Evolutionary conservation across 2,888 invertebrate genomes (phyloP).

Genomic region (Rapana venosa): DNA sequence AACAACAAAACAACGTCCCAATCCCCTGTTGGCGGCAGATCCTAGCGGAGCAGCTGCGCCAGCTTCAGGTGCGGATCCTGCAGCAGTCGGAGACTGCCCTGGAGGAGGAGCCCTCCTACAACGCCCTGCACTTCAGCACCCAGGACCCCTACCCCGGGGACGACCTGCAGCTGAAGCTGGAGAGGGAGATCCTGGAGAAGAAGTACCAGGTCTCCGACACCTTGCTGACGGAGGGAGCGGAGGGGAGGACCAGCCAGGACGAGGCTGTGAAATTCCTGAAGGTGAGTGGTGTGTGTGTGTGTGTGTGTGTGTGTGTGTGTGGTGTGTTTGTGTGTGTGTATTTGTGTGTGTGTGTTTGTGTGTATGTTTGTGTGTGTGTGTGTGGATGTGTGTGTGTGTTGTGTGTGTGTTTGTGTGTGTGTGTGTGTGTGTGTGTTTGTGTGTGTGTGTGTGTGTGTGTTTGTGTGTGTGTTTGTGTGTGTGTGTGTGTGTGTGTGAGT

Average conservation of each 20-base stretch:
- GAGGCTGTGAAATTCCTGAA: conserved; percentile 45
- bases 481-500: too few relatives aligned
- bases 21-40: background rate
- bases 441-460: too few relatives aligned
- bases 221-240: background rate
- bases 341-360: background rate
- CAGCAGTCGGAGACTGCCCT: conserved; percentile 32
- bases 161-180: conserved; percentile 61
- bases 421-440: too few relatives aligned
- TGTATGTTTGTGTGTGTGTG: too few relatives aligned
- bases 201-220: conserved; percentile 63
- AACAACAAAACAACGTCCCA: too few relatives aligned
- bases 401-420: too few relatives aligned
- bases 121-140: conserved; percentile 64
- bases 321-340: background rate
- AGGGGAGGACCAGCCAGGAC: conserved; percentile 30
- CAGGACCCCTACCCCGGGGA: conserved; percentile 72
- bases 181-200: conserved; percentile 64
- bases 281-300: background rate
- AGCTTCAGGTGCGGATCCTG: conserved; percentile 62
- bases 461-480: too few relatives aligned
- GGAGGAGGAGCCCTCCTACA: conserved; percentile 63
- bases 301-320: background rate
- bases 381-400: too few relatives aligned
- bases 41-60: conserved; percentile 59